Evolutionary conservation across 1,140 invertebrate genomes (phyloP).

Genomic region (Bombus difficillimus): DNA sequence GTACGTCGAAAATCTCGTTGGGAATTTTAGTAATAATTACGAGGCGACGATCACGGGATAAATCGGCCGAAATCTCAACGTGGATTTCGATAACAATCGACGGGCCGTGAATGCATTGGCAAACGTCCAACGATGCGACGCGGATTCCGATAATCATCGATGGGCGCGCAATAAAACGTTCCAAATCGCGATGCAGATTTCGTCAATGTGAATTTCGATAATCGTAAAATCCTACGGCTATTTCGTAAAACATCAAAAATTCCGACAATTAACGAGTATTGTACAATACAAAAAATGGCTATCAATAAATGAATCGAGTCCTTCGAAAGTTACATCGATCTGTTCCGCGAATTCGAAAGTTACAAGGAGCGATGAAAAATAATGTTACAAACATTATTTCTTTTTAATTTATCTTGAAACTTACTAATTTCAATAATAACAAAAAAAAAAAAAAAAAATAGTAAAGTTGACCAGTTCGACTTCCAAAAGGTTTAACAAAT

Average conservation of each 20-base stretch:
- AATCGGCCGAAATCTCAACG: not conserved
- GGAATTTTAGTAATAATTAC: not conserved
- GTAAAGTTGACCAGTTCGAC: not conserved
- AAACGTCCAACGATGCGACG: not conserved
- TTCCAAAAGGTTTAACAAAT: not conserved
- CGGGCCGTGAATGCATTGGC: not conserved
- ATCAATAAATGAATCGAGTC: not conserved
- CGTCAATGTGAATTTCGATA: not conserved
- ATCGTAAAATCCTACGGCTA: not conserved
- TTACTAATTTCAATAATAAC: not conserved
- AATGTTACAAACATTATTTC: too few species aligned
- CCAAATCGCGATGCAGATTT: not conserved
- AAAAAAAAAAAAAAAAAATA: too few species aligned
- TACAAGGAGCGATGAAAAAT: not conserved
- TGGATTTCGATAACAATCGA: slow-evolving; percentile 11
- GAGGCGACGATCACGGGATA: too few species aligned
- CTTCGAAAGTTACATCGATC: not conserved
- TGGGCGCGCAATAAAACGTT: not conserved
- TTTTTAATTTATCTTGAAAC: not conserved
- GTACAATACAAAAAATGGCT: not conserved
- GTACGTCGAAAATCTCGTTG: not conserved
- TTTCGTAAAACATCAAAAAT: not conserved
- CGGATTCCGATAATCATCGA: slow-evolving; percentile 18
- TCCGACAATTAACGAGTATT: not conserved
- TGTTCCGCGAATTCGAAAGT: not conserved